Evolutionary conservation across 1,140 invertebrate genomes (phyloP), one percentile per base, ranked within the genome.

Genomic region (Drosophila truncata): DNA sequence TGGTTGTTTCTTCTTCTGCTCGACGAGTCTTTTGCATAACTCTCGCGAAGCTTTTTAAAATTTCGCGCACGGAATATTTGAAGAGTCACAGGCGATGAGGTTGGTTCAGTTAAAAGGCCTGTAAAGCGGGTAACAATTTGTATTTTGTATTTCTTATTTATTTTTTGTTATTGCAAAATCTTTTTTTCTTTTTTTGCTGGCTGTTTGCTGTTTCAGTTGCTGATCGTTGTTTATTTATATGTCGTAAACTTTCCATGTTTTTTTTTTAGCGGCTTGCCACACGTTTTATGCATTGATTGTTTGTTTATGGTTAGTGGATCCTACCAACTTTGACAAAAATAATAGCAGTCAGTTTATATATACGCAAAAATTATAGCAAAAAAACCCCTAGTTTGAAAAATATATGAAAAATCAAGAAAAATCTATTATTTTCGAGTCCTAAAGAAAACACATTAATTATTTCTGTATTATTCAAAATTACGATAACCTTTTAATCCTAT

Each of bases 61-160:
- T 84, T 87, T 87, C 77, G 84, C 83, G 85, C 67, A 57, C 77
- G 80, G 84, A 90, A 88, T 88, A 78, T 55, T 84, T 81, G 84
- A 88, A 73, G 78, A 88, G 84, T 88, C 81, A 85, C 41, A 46
- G 50, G 31, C 29, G 49, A 37, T 59, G 33, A n/a, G n/a, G 27
- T 1, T 29, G 27, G 59, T 44, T 66, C 37, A n/a, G 50, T 31
- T 33, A 54, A 35, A 18, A 57, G 67, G 69, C 66, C 69, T 72
- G 54, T 55, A 55, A 72, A 60, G 66, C 54, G 54, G 69, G 20
- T 41, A 62, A 61, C 76, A 63, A 80, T 71, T 81, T 76, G 78
- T 80, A 81, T 71, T 76, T 76, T 72, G 35, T 83, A 80, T 83
- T 83, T 83, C 58, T 77, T 82, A 81, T 82, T 78, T 78, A 67